Evolutionary conservation across 2,888 invertebrate genomes (phyloP).

Genomic region (Polydrusus cervinus): DNA sequence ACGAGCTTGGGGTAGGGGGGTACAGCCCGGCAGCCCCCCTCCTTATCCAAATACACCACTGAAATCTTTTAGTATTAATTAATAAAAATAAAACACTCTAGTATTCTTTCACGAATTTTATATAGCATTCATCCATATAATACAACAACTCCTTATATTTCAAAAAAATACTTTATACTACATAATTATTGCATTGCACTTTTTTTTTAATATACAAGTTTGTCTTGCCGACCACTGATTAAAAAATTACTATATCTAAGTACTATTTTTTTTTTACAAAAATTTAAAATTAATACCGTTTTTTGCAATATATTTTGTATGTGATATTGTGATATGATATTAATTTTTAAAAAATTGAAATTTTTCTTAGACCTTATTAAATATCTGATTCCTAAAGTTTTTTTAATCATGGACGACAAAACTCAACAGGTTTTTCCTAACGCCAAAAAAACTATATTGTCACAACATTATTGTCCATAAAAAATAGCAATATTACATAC

Average conservation of each 20-base stretch:
- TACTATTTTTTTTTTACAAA: too few relatives aligned
- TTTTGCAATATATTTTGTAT: too few relatives aligned
- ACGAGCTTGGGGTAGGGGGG: too few relatives aligned
- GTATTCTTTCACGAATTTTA: constrained; percentile 33
- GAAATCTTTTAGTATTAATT: too few relatives aligned
- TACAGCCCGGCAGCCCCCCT: too few relatives aligned
- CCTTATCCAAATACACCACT: too few relatives aligned
- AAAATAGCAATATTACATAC: constrained; percentile 23
- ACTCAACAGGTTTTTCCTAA: neutral
- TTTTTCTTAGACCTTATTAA: too few relatives aligned
- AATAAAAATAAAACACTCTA: neutral
- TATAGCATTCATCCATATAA: constrained; percentile 35
- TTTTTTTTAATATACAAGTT: constrained; percentile 2
- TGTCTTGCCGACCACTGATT: constrained; percentile 3
- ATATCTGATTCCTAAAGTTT: neutral
- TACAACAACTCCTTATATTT: constrained; percentile 16
- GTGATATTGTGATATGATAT: too few relatives aligned
- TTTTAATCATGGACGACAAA: neutral
- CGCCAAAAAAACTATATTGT: constrained; percentile 13
- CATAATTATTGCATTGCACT: constrained; percentile 24
- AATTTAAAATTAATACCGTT: too few relatives aligned
- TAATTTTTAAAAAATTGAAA: too few relatives aligned
- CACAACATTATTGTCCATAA: constrained; percentile 14
- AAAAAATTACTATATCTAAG: neutral
- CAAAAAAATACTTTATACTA: constrained; percentile 21